These are phyloP conservation scores for Aporrectodea caliginosa DNA, from an alignment of 1,140 invertebrate species.

Conservation along the genomic window DNA sequence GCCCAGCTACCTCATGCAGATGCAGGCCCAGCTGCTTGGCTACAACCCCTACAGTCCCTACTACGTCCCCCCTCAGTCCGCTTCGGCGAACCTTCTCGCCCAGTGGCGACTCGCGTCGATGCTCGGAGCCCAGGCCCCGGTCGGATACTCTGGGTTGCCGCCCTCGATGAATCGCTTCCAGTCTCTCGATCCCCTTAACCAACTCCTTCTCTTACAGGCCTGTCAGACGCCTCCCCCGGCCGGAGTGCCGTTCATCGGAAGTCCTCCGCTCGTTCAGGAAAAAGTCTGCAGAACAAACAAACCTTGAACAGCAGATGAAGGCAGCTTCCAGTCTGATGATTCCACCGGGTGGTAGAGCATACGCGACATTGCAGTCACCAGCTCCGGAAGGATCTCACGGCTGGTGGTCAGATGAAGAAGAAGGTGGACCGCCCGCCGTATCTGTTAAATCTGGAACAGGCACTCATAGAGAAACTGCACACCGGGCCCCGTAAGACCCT, in stretches of 20 bases:
- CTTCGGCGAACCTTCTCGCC: neutral
- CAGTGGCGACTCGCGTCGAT: neutral
- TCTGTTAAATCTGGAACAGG: slow-evolving; percentile 9
- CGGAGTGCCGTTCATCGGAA: neutral
- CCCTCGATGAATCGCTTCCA: neutral
- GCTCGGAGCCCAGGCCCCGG: neutral
- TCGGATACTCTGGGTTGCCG: neutral
- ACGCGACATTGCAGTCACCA: neutral
- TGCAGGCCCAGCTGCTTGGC: neutral
- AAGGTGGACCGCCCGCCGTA: neutral
- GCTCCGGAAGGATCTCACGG: neutral
- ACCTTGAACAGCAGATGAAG: neutral
- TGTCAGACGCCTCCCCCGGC: neutral
- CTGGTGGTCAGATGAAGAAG: neutral
- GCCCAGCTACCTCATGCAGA: neutral
- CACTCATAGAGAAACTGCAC: slow-evolving; percentile 17
- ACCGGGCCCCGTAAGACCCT: neutral
- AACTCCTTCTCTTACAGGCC: neutral
- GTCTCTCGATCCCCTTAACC: neutral
- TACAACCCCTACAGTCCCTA: neutral
- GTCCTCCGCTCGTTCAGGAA: neutral
- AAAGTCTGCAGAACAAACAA: neutral
- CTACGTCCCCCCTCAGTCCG: neutral
- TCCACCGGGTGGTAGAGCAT: neutral
- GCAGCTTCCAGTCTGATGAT: neutral